These are phyloP conservation scores for Lagopus muta DNA, from an alignment of 2,113 vertebrate genomes.

Conservation along the genomic window DNA sequence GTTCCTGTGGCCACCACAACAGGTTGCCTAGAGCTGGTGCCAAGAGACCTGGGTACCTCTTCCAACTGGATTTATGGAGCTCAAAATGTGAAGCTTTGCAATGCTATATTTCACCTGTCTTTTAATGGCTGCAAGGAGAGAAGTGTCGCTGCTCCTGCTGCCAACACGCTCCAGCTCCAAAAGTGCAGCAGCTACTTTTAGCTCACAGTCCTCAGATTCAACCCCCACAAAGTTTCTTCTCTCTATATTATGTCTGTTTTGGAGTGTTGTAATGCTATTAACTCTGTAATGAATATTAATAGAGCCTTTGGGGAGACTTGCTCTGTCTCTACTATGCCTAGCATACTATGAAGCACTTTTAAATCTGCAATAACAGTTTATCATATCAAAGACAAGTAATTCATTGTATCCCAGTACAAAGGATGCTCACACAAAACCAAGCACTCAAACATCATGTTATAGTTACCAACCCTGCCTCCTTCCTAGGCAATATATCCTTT, in stretches of 20 bases:
- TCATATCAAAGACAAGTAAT: background rate
- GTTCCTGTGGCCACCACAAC: background rate
- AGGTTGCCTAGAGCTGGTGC: background rate
- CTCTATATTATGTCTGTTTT: background rate
- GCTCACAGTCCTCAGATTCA: background rate
- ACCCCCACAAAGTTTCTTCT: background rate
- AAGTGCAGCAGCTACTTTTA: conserved; percentile 35
- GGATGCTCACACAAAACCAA: background rate
- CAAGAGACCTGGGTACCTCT: background rate
- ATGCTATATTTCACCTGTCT: conserved; percentile 14
- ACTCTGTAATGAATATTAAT: conserved; percentile 9
- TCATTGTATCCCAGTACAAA: background rate
- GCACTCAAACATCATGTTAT: background rate
- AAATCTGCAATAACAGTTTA: background rate
- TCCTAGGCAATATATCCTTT: background rate
- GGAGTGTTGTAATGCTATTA: background rate
- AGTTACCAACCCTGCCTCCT: background rate
- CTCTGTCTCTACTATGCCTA: background rate
- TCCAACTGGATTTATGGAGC: background rate
- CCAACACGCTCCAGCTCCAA: conserved; percentile 15
- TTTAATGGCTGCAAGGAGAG: background rate
- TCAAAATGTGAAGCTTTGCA: background rate
- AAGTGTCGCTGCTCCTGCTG: conserved; percentile 3
- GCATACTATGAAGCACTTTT: background rate
- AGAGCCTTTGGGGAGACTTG: background rate